Evolutionary conservation across 2,888 invertebrate genomes (phyloP), one percentile per base, ranked within the genome.

Genomic region (Slavum lentiscoides): DNA sequence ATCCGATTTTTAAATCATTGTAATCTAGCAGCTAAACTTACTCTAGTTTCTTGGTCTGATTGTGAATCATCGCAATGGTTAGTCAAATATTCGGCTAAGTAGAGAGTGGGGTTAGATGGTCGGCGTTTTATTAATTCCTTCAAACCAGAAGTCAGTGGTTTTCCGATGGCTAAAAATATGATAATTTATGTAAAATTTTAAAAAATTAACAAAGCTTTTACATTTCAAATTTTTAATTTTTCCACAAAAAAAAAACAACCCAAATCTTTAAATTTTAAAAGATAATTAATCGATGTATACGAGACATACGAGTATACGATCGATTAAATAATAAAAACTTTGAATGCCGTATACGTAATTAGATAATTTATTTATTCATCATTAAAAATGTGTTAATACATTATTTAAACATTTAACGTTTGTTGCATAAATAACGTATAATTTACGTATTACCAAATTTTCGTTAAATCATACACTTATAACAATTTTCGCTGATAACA

Each of bases 71-170:
- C 55, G 13, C 2, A 70, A 77, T 70, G 62, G n/a, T 77, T 77
- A 15, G 77, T 70, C 55, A 77, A 70, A 70, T 77, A 62, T 62
- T 77, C 77, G 6, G 77, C 77, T 70, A 77, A 77, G 39, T 70
- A 62, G 3, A 77, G 39, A 37, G 62, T 70, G 8, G 77, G 70
- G 7, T 77, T 77, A 84, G 91, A 90, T 9, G 96, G 97, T 84
- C 95, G 91, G 84, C 91, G 91, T 84, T 93, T 92, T 83, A 94
- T 95, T 84, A 97, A 94, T 88, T 96, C 95, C 82, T 95, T 94
- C 84, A 97, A 89, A 82, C 95, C 96, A 89, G 93, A 93, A 84
- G 96, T 94, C 84, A 97, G 89, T 83, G 96, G 95, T 88, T 94
- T 94, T 83, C 94, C 94, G 85, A 94, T 89, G 84, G 94, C 94